Evolutionary conservation across 2,113 vertebrate genomes (phyloP).

Genomic region (Hypomesus transpacificus): DNA sequence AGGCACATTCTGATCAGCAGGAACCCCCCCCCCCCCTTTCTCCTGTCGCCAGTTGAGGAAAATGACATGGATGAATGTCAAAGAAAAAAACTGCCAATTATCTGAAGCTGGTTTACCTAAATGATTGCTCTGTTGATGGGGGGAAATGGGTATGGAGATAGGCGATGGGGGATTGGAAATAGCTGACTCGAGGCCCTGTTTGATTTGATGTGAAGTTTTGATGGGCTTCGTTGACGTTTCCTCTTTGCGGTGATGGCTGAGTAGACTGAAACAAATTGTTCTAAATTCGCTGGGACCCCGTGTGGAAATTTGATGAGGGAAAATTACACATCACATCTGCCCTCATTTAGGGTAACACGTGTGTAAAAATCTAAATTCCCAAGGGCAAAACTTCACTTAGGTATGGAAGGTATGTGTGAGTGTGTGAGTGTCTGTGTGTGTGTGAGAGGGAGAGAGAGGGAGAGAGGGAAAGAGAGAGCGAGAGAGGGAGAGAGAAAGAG

Average conservation of each 20-base stretch:
- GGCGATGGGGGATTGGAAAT: background rate
- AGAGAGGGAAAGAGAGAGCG: background rate
- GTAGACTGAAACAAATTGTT: constrained; percentile 54
- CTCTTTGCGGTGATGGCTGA: constrained; percentile 49
- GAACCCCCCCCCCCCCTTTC: constrained; percentile 18
- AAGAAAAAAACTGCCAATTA: constrained; percentile 55
- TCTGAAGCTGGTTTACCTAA: constrained; percentile 50
- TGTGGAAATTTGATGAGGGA: constrained; percentile 57
- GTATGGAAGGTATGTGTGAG: background rate
- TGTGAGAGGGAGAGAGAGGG: constrained; percentile 23
- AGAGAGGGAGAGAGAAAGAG: background rate
- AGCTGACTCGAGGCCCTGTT: constrained; percentile 20
- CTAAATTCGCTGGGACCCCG: constrained; percentile 36
- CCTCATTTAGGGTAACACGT: constrained; percentile 50
- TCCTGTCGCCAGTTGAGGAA: constrained; percentile 26
- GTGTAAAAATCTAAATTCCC: constrained; percentile 32
- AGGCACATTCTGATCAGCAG: background rate
- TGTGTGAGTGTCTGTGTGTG: constrained; percentile 22
- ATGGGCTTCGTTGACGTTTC: constrained; percentile 58
- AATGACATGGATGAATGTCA: constrained; percentile 50
- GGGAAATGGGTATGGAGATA: background rate
- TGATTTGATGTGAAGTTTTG: constrained; percentile 43
- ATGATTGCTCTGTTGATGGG: constrained; percentile 46
- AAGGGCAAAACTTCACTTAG: constrained; percentile 15
- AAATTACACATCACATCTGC: constrained; percentile 65